Evolutionary conservation across 1,140 invertebrate species (phyloP), one percentile per base, ranked within the genome.

Genomic region (Ostrea edulis): DNA sequence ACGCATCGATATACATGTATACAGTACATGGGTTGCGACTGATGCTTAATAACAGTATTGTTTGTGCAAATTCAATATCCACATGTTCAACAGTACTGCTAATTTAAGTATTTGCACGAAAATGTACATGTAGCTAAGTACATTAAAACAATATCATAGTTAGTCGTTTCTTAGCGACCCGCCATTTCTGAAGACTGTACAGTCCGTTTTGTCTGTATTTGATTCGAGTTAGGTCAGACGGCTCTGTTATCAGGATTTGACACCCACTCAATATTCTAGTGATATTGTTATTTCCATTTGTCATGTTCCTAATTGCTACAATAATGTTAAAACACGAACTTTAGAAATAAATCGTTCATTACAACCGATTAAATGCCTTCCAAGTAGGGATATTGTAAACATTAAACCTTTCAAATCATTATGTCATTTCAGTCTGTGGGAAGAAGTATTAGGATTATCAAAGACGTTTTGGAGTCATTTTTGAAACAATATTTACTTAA

Each of bases 401-500:
- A 77, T 77, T 77, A 77, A n/a, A 77, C 8, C 25, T 77, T 77
- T 77, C 22, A 77, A 35, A 29, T 77, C 12, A 77, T 77, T 77
- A 77, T 35, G 29, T 29, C 29, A 25, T 77, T 35, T 11, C 22
- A 29, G 68, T 77, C 29, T 4, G 14, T 29, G 12, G 29, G 14
- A 25, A 29, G 25, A 22, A 14, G 68, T 29, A 77, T 25, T 12
- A 77, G 68, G 68, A 77, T 77, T 77, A 77, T 17, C 68, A 77
- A 77, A 29, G 68, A 77, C 68, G 22, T 77, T 77, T 77, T 77
- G 68, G 68, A 77, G 68, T 77, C 68, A 44, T 77, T 77, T 77
- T 77, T 77, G 68, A 77, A 29, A 77, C 68, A 77, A 77, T 77
- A 77, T 77, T 77, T 77, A 77, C 25, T 77, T 77, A 77, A 77